Evolutionary conservation across 2,888 invertebrate species (phyloP).

Genomic region (Macrosoma leucophasiata): DNA sequence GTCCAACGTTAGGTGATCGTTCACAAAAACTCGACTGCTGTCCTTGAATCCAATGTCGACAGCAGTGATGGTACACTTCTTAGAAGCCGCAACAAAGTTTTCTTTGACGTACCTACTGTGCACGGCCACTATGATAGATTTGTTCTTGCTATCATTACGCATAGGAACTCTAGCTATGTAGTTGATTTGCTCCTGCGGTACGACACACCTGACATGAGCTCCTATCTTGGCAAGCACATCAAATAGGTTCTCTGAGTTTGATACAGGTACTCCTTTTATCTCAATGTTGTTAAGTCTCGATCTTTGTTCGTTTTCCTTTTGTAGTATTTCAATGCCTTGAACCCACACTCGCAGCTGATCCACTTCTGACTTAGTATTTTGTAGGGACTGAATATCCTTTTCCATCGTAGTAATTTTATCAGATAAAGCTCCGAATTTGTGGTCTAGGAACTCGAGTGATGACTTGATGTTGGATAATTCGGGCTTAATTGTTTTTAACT

Average conservation of each 20-base stretch:
- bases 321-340: too few species aligned
- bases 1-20: constrained; percentile 24
- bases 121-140: constrained; percentile 15
- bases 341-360: too few species aligned
- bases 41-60: constrained; percentile 18
- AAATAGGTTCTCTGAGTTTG: constrained; percentile 8
- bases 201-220: constrained; percentile 1
- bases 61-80: constrained; percentile 1
- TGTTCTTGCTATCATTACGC: constrained; percentile 8
- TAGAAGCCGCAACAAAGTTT: constrained; percentile 20
- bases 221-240: constrained; percentile 10
- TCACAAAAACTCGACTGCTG: constrained; percentile 15
- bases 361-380: too few species aligned
- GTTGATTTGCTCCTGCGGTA: constrained; percentile 16
- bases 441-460: too few species aligned
- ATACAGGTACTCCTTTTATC: constrained; percentile 12
- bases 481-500: too few species aligned
- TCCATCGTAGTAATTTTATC: too few species aligned
- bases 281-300: constrained; percentile 17
- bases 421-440: too few species aligned
- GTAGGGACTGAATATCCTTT: too few species aligned
- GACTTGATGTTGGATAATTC: too few species aligned
- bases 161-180: constrained; percentile 14
- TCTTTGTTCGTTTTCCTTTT: constrained; percentile 12
- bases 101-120: constrained; percentile 24